A percentile compares a stretch with the other conserved stretches of the same genome.
Evolutionary conservation across 2,113 vertebrate genomes (phyloP).

Genomic region (Oceanodroma tethys): DNA sequence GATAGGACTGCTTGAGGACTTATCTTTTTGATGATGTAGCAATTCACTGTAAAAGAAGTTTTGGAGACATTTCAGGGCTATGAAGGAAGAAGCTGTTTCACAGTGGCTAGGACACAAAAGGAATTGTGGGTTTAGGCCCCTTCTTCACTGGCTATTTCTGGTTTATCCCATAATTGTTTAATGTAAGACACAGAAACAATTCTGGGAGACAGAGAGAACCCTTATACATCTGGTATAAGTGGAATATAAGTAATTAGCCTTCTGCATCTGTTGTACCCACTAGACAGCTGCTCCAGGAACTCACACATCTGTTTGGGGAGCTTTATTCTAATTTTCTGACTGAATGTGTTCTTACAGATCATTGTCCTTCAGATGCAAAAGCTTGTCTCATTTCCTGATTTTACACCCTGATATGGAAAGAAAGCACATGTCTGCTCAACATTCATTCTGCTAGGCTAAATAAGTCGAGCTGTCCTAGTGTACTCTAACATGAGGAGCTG

Average conservation of each 20-base stretch:
- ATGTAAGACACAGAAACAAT: not conserved
- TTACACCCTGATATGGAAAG: not conserved
- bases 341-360: not conserved
- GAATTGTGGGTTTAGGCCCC: not conserved
- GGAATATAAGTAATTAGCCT: not conserved
- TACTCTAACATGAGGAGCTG: not conserved
- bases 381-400: not conserved
- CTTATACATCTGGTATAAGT: not conserved
- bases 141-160: not conserved
- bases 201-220: not conserved
- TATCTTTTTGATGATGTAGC: not conserved
- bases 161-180: not conserved
- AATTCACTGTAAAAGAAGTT: not conserved
- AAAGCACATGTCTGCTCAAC: not conserved
- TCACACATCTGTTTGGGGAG: not conserved
- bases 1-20: not conserved
- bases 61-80: not conserved
- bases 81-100: not conserved
- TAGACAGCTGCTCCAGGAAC: not conserved
- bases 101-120: not conserved
- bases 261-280: not conserved
- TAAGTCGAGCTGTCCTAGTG: not conserved
- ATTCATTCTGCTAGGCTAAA: not conserved
- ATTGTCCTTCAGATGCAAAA: not conserved
- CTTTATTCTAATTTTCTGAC: not conserved